Conservation (phyloP, 2,797 vertebrate genomes). For the Ataeniobius toweri region DNA sequence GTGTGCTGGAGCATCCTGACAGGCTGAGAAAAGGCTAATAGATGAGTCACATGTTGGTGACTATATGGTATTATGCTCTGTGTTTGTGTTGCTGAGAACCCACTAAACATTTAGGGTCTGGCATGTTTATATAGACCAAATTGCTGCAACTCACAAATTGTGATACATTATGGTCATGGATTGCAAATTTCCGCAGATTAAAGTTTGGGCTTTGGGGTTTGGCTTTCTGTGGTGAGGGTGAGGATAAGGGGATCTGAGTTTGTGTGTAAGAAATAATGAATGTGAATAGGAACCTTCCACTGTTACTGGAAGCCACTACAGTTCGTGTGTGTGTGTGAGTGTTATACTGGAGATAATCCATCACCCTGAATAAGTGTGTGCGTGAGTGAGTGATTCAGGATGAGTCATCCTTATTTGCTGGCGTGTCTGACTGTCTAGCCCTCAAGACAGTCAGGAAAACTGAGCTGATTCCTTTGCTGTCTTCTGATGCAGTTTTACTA, state of each 20-base stretch:
- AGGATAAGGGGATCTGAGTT: not conserved
- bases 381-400: conserved; percentile 43
- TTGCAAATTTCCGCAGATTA: not conserved
- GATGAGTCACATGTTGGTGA: conserved; percentile 62
- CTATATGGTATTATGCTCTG: conserved; percentile 18
- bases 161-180: not conserved
- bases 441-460: conserved; percentile 39
- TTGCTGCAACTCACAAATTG: not conserved
- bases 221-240: not conserved
- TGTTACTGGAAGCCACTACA: conserved; percentile 39
- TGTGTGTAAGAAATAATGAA: not conserved
- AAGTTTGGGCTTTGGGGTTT: not conserved
- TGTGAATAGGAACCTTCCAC: conserved; percentile 32
- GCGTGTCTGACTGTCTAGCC: conserved; percentile 65
- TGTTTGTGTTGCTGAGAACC: not conserved
- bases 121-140: not conserved
- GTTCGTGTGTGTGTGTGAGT: conserved; percentile 3
- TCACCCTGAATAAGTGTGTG: conserved; percentile 15
- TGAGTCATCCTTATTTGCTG: conserved; percentile 70
- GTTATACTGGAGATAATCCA: conserved; percentile 38
- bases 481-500: conserved; percentile 26
- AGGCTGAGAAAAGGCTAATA: conserved; percentile 26
- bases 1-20: conserved; percentile 10
- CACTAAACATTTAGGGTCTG: not conserved
- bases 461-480: conserved; percentile 58